Conservation (phyloP, 30 jellyfish, hydroid and myxozoan species). For the Turritopsis dohrnii region DNA sequence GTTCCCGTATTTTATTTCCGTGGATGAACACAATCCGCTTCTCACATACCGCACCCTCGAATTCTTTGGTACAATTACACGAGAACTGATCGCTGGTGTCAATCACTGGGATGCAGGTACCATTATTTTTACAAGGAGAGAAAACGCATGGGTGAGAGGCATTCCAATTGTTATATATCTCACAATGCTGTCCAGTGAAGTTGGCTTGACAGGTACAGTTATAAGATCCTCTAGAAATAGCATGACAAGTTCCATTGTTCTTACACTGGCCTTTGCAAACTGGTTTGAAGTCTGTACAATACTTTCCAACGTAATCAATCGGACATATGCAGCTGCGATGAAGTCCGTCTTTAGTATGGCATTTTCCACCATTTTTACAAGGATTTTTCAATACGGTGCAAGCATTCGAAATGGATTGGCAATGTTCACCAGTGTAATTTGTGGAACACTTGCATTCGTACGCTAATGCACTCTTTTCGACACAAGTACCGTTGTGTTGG, state of each 20-base stretch:
- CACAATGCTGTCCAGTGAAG: background rate
- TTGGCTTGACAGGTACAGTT: background rate
- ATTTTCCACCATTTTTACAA: background rate
- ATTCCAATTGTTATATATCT: background rate
- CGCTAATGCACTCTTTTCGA: background rate
- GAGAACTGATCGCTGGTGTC: background rate
- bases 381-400: background rate
- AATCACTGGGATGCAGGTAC: background rate
- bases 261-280: background rate
- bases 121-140: background rate
- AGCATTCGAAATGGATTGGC: background rate
- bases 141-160: background rate
- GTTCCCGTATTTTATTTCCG: background rate
- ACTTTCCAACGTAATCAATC: background rate
- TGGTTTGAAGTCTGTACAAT: background rate
- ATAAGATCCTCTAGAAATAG: background rate
- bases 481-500: background rate
- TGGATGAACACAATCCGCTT: background rate
- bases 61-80: background rate
- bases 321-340: background rate
- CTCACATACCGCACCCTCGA: background rate
- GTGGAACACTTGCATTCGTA: background rate
- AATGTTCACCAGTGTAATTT: background rate
- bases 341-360: background rate
- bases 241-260: background rate